phyloP scores from a whole-genome alignment of 2,888 invertebrate genomes.

The Pachliopta kotzebuea region DNA sequence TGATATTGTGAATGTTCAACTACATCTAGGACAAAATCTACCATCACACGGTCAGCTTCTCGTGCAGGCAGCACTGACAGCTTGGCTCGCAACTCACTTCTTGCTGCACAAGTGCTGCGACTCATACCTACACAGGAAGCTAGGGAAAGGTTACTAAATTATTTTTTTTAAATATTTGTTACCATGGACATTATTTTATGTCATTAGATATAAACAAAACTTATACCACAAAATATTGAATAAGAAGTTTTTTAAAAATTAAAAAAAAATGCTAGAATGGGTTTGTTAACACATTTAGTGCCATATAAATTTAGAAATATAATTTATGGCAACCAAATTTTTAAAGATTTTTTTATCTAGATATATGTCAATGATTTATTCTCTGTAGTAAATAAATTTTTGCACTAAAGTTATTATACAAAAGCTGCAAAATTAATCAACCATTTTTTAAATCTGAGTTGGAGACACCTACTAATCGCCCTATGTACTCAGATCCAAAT shows the following conservation, averaged over 20 bases:
- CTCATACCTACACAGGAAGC: constrained; percentile 91
- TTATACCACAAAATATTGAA: not conserved
- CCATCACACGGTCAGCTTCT: constrained; percentile 64
- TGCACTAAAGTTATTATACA: too few relatives aligned
- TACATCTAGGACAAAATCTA: constrained; percentile 60
- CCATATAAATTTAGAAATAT: too few relatives aligned
- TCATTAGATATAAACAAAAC: not conserved
- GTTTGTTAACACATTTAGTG: too few relatives aligned
- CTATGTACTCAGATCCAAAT: too few relatives aligned
- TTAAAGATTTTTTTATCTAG: too few relatives aligned
- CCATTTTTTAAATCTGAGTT: too few relatives aligned
- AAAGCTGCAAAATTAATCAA: too few relatives aligned
- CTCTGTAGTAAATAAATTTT: too few relatives aligned
- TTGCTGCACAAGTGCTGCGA: constrained; percentile 90
- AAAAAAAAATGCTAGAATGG: not conserved
- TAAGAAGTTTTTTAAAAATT: too few relatives aligned
- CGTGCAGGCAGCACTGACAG: constrained; percentile 82
- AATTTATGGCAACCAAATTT: too few relatives aligned
- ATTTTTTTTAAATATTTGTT: constrained; percentile 19
- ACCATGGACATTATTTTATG: not conserved
- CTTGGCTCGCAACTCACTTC: constrained; percentile 86
- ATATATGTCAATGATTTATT: too few relatives aligned
- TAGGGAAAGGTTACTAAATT: constrained; percentile 82
- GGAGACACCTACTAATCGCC: too few relatives aligned
- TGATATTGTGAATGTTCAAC: constrained; percentile 26